Base-by-base conservation (phyloP, 2,797 vertebrate genomes). In the Sorex maritimensis region DNA sequence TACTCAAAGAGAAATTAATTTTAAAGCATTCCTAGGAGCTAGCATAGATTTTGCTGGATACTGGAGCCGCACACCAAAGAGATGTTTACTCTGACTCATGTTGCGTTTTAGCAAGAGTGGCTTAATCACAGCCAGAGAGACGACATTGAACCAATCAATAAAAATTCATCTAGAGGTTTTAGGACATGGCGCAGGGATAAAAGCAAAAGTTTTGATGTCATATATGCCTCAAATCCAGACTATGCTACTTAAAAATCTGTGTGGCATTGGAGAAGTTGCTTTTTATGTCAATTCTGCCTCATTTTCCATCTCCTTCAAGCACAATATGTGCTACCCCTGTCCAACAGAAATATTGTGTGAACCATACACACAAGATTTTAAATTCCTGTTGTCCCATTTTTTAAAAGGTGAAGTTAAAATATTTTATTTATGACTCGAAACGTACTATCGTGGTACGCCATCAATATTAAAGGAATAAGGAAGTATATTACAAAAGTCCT, bases 51-150 rank as follows among this genome's bases (percentile, higher is more conserved):
- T 34, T 78, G 13, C 38, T 81, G 38, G 44, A 81, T 92, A 87
- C 71, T 46, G 46, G 49, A 34, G 3, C 67, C 58, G 23, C 26
- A 38, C 9, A 34, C 65, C 38, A 58, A 44, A 80, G 34, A 81
- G 67, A 61, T 46, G 46, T 89, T 90, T 88, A 81, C 74, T 88
- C 74, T 79, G 65, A 82, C 49, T 91, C 95, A 67, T 85, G 71
- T 41, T 86, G 79, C 19, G 74, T 90, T 81, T 89, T 84, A 94
- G 79, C 61, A 61, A 91, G 34, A 7, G 41, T 46, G 82, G 75
- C 84, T 93, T 93, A 91, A 81, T 84, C 91, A 82, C 46, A 67
- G 69, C 28, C 7, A 55, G 81, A 85, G 34, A 80, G 28, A 89
- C 3, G 2, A 83, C 72, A 91, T 12, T 26, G 38, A 95, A 11